phyloP scores from a whole-genome alignment of 92 coral and sea anemone genomes.

The Porites evermanni region DNA sequence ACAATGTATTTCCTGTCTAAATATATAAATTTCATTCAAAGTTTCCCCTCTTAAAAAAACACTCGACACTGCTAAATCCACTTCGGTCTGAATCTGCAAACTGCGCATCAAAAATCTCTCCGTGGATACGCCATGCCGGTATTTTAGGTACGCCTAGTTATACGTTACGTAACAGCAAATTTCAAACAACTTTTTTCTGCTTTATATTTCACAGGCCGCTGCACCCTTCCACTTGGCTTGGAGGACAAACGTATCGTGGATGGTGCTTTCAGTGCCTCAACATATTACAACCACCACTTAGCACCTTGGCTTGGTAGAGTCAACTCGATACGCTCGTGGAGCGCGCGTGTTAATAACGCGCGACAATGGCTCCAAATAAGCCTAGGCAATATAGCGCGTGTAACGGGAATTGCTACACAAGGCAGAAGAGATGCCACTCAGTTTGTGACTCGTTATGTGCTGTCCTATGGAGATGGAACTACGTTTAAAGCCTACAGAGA shows the following conservation, averaged over 20 bases:
- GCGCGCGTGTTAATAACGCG: constrained; percentile 70
- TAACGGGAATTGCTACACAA: constrained; percentile 87
- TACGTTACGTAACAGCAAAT: neutral
- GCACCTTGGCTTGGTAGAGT: constrained; percentile 77
- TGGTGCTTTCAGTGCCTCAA: constrained; percentile 84
- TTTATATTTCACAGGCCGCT: constrained; percentile 30
- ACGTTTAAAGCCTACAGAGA: constrained; percentile 75
- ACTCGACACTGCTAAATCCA: no score
- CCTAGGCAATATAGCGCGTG: constrained; percentile 62
- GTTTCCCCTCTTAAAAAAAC: no score
- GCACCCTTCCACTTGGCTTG: constrained; percentile 82
- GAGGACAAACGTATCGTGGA: constrained; percentile 79
- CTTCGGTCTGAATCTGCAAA: no score
- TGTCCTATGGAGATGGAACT: constrained; percentile 73
- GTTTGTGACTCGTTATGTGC: constrained; percentile 84
- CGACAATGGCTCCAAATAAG: constrained; percentile 86
- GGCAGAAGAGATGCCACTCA: constrained; percentile 88
- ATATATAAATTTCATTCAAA: no score
- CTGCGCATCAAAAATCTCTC: no score
- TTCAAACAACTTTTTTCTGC: neutral
- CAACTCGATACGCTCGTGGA: constrained; percentile 82
- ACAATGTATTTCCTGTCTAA: neutral
- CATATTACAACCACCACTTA: constrained; percentile 72
- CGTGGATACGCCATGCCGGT: no score
- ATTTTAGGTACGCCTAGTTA: no score